Base-by-base conservation (phyloP, 1,140 invertebrate species). In the Carcinoscorpius rotundicauda region DNA sequence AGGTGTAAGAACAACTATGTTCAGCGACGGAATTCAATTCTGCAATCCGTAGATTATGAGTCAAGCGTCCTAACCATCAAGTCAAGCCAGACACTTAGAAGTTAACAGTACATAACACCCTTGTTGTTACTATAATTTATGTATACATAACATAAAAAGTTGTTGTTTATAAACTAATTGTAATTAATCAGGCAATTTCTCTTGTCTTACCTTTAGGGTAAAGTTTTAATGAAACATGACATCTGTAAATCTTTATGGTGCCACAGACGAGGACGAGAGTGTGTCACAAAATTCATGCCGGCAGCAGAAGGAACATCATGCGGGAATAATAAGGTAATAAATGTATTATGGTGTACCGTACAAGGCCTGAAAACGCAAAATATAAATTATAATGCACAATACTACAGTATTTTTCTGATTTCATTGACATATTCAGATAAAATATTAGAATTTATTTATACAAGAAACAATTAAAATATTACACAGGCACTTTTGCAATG, bases 201-300 rank as follows among this genome's bases (percentile, higher is more conserved):
- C 49, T 29, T 6, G 58, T 51, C 2, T 29, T 29, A 29, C 29
- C 29, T 29, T 29, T 29, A 29, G 29, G 29, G 29, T 29, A 29
- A 29, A 29, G 29, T 29, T 29, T 29, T 29, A 29, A 29, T 29
- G 6, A 49, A 68, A 55, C 63, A 72, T 70, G 73, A 75, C 79
- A 57, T 95, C 90, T 94, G 90, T 73, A 83, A 84, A 50, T 84
- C 87, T 66, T 77, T 94, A 50, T 93, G 90, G 90, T 94, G 91
- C 74, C 79, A 84, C 53, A 58, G 78, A 78, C 83, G 91, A 6
- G 86, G 91, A 72, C 86, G 86, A 62, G 83, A 85, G 51, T 94
- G 91, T 74, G 86, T 88, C 48, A 90, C 89, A 1, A 86, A 88
- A 77, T 78, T 92, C 68, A 82, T 89, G 66, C 87, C 89, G 1